A percentile compares a stretch with the other conserved stretches of the same genome.
These are phyloP conservation scores for Temnothorax unifasciatus DNA, from an alignment of 2,888 invertebrate genomes.

Conservation along the genomic window DNA sequence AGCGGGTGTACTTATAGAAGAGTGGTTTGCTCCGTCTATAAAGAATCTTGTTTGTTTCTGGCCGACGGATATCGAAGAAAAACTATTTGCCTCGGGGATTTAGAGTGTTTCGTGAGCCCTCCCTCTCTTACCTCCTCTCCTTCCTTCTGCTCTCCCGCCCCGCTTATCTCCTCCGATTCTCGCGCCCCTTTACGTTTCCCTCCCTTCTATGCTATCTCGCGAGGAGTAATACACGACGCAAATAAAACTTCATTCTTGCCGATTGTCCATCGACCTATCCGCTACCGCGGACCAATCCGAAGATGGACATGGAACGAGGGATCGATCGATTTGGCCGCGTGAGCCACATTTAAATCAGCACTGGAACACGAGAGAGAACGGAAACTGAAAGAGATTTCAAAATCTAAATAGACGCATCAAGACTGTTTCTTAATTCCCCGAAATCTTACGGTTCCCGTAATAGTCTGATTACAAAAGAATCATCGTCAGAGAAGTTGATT, in stretches of 20 bases:
- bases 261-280: slow-evolving; percentile 75
- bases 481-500: not conserved
- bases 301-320: slow-evolving; percentile 73
- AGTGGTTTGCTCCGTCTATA: slow-evolving; percentile 83
- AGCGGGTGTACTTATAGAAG: slow-evolving; percentile 81
- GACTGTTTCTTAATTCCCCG: slow-evolving; percentile 12
- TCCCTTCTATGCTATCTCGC: slow-evolving; percentile 53
- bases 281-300: slow-evolving; percentile 71
- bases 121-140: slow-evolving; percentile 18
- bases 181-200: slow-evolving; percentile 39
- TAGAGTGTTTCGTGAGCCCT: slow-evolving; percentile 78
- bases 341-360: slow-evolving; percentile 73
- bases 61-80: slow-evolving; percentile 82
- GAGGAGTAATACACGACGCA: slow-evolving; percentile 75
- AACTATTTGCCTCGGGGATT: slow-evolving; percentile 83
- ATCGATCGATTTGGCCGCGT: slow-evolving; percentile 72
- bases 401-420: not conserved
- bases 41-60: slow-evolving; percentile 85
- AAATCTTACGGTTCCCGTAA: too few relatives aligned
- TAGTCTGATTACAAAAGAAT: not conserved
- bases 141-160: slow-evolving; percentile 31
- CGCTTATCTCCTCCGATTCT: slow-evolving; percentile 3
- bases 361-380: not conserved
- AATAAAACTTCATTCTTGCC: slow-evolving; percentile 80
- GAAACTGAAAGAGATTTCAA: not conserved